Conservation (phyloP, 2,797 vertebrate species). For the Myiothlypis coronata region DNA sequence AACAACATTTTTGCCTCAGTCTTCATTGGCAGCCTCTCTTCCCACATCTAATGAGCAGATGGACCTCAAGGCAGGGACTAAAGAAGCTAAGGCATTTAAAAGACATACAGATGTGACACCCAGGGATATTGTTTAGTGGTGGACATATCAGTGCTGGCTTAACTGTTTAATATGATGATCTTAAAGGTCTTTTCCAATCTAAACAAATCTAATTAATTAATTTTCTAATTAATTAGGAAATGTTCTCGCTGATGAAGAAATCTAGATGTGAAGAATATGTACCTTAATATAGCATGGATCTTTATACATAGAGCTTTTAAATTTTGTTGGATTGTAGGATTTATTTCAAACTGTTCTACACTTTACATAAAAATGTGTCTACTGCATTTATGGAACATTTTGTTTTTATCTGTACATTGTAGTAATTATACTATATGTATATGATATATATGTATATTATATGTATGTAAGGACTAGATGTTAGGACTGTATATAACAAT, state of each 20-base stretch:
- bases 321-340: neutral
- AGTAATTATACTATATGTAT: neutral
- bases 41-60: rapidly evolving
- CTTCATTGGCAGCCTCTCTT: neutral
- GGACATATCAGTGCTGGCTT: neutral
- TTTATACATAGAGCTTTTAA: neutral
- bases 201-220: neutral
- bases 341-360: constrained; percentile 3
- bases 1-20: neutral
- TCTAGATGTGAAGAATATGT: neutral
- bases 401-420: neutral
- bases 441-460: neutral
- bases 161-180: neutral
- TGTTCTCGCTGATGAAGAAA: neutral
- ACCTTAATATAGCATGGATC: neutral
- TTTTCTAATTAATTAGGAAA: neutral
- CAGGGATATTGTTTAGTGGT: neutral
- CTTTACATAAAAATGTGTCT: neutral
- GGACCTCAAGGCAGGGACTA: neutral
- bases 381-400: constrained; percentile 39
- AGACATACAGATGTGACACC: no score
- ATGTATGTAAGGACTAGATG: neutral
- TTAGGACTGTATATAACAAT: neutral
- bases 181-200: neutral
- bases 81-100: neutral